These are phyloP conservation scores for Catharus ustulatus DNA, from an alignment of 2,797 vertebrate species.

Conservation along the genomic window DNA sequence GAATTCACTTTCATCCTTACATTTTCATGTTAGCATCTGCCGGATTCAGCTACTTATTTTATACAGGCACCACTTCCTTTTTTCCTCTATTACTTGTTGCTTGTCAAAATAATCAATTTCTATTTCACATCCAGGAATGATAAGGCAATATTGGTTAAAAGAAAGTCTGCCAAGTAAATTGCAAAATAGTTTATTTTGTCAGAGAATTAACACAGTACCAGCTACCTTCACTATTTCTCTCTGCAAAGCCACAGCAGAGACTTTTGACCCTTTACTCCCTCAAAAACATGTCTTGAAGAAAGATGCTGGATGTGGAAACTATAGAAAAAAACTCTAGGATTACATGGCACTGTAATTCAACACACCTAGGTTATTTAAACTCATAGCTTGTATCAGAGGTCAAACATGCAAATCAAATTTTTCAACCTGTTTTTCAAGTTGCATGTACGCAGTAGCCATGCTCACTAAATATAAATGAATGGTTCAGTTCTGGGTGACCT, in stretches of 20 bases:
- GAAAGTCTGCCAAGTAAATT: background rate
- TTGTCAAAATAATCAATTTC: constrained; percentile 4
- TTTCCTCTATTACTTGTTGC: background rate
- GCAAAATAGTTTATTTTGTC: background rate
- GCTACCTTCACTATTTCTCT: background rate
- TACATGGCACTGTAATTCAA: background rate
- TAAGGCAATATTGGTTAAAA: background rate
- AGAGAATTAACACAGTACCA: background rate
- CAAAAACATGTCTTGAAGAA: background rate
- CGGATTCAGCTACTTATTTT: background rate
- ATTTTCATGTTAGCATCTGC: background rate
- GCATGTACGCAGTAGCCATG: background rate
- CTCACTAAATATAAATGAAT: background rate
- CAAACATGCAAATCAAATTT: background rate
- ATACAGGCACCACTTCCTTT: background rate
- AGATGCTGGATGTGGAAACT: background rate
- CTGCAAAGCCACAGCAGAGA: background rate
- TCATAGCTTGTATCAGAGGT: background rate
- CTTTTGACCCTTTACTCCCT: background rate
- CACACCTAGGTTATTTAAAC: background rate
- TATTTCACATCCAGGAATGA: background rate
- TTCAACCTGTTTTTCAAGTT: background rate
- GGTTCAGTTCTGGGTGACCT: background rate
- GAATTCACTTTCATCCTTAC: background rate
- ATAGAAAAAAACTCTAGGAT: background rate